Conservation (phyloP, 1,140 invertebrate genomes). For the Hyles vespertilio region DNA sequence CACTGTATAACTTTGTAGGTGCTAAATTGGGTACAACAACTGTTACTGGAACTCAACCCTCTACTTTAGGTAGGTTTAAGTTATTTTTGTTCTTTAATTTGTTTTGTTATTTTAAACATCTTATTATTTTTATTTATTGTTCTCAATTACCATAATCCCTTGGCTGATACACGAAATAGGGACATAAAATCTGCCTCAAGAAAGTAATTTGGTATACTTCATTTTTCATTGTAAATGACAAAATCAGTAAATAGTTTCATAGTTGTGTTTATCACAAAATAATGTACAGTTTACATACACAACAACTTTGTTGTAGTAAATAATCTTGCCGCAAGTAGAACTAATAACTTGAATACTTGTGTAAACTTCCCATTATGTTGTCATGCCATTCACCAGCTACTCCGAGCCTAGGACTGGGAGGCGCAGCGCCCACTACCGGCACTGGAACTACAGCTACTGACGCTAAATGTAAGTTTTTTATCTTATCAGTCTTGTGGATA, state of each 20-base stretch:
- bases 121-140: not conserved
- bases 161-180: not conserved
- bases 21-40: conserved; percentile 38
- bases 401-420: conserved; percentile 53
- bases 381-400: conserved; percentile 25
- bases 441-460: conserved; percentile 35
- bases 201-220: not conserved
- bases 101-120: conserved; percentile 4
- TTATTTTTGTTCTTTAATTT: conserved; percentile 4
- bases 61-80: conserved; percentile 35
- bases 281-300: too few relatives aligned
- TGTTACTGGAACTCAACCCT: conserved; percentile 40
- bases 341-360: not conserved
- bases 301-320: too few relatives aligned
- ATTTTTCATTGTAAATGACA: conserved; percentile 3
- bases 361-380: not conserved
- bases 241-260: not conserved
- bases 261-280: too few relatives aligned
- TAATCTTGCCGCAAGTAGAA: not conserved
- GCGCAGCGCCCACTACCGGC: conserved; percentile 28
- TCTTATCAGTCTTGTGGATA: not conserved
- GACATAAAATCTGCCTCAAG: not conserved
- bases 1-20: conserved; percentile 27
- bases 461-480: conserved; percentile 48
- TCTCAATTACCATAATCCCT: not conserved